Evolutionary conservation across 2,888 invertebrate species (phyloP).

Genomic region (Nebria salina): DNA sequence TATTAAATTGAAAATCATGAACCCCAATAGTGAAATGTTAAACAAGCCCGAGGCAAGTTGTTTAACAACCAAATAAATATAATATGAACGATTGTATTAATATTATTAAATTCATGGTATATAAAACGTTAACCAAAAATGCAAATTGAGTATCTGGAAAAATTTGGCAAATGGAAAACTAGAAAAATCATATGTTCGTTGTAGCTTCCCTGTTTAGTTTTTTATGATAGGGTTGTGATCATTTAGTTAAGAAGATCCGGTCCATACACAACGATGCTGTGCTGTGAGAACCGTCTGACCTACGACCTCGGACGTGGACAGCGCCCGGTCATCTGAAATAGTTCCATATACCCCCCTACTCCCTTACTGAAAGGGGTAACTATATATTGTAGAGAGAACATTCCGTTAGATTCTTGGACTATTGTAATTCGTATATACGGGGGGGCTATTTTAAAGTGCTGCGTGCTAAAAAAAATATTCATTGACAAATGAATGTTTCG

Average conservation of each 20-base stretch:
- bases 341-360: conserved; percentile 27
- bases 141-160: background rate
- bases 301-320: conserved; percentile 47
- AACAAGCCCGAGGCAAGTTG: background rate
- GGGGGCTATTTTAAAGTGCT: conserved; percentile 15
- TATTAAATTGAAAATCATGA: background rate
- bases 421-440: background rate
- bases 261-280: conserved; percentile 28
- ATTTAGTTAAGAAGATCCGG: conserved; percentile 35
- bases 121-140: background rate
- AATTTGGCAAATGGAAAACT: background rate
- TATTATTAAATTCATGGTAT: background rate
- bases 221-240: conserved; percentile 8
- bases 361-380: background rate
- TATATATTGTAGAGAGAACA: conserved; percentile 7
- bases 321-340: conserved; percentile 33
- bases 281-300: conserved; percentile 50
- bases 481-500: conserved; percentile 41
- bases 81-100: background rate
- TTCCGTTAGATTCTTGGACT: conserved; percentile 25
- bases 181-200: conserved; percentile 17
- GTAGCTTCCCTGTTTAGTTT: conserved; percentile 28
- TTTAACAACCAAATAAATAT: too few species aligned
- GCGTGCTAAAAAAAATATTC: conserved; percentile 40
- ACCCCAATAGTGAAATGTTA: background rate